phyloP scores from a whole-genome alignment of 2,888 invertebrate species.

The Drosophila barbarae region DNA sequence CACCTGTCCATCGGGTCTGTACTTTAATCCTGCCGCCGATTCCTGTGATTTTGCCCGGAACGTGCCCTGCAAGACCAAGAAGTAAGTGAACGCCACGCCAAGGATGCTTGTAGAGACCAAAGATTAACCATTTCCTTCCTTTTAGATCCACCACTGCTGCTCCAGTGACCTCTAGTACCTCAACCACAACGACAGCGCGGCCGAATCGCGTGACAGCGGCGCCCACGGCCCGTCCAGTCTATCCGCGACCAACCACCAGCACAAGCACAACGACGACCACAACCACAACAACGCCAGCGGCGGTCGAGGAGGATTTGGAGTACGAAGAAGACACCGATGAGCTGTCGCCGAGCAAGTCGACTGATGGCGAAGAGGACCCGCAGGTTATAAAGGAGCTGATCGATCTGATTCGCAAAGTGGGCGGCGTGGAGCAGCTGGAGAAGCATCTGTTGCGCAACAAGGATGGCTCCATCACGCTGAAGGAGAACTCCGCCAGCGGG shows the following conservation, averaged over 20 bases:
- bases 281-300: slow-evolving; percentile 78
- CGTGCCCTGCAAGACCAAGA: slow-evolving; percentile 86
- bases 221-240: slow-evolving; percentile 78
- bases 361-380: slow-evolving; percentile 79
- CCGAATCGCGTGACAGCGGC: slow-evolving; percentile 80
- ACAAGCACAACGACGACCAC: slow-evolving; percentile 79
- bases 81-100: slow-evolving; percentile 48
- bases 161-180: slow-evolving; percentile 81
- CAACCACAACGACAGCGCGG: slow-evolving; percentile 70
- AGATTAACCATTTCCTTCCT: background rate
- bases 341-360: slow-evolving; percentile 45
- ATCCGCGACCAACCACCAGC: slow-evolving; percentile 74
- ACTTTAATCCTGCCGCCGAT: slow-evolving; percentile 94
- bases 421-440: slow-evolving; percentile 92
- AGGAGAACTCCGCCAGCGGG: slow-evolving; percentile 77
- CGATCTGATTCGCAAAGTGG: slow-evolving; percentile 91
- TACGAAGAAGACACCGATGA: slow-evolving; percentile 78
- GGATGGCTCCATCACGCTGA: slow-evolving; percentile 80
- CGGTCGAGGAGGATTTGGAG: slow-evolving; percentile 81
- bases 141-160: slow-evolving; percentile 81
- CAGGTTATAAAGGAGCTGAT: slow-evolving; percentile 90
- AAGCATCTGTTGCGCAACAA: slow-evolving; percentile 85
- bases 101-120: background rate
- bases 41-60: slow-evolving; percentile 95
- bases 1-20: slow-evolving; percentile 94